Evolutionary conservation across 2,888 invertebrate genomes (phyloP).

Genomic region (Microctonus aethiopoides): DNA sequence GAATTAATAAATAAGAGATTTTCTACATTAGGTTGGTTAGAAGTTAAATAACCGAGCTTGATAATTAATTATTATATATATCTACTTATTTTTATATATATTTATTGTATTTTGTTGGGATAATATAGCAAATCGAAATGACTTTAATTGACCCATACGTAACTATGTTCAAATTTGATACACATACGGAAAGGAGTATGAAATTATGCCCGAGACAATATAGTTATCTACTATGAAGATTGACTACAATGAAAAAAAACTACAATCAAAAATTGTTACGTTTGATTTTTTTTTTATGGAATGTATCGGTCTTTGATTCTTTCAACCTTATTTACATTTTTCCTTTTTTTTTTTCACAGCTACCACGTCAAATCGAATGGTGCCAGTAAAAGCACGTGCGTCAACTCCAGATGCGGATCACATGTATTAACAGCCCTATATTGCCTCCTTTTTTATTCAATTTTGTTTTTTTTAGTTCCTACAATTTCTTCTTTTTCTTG

Average conservation of each 20-base stretch:
- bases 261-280: too few species aligned
- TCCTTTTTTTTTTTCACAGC: background rate
- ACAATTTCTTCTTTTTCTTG: background rate
- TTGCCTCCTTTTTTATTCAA: background rate
- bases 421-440: constrained; percentile 36
- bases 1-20: background rate
- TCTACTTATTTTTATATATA: too few species aligned
- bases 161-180: too few species aligned
- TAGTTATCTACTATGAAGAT: background rate
- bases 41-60: background rate
- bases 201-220: too few species aligned
- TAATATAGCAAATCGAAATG: background rate
- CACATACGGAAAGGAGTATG: too few species aligned
- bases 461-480: background rate
- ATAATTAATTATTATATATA: background rate
- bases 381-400: constrained; percentile 36
- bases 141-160: background rate
- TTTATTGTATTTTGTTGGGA: too few species aligned
- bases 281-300: background rate
- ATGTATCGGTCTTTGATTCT: background rate
- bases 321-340: background rate
- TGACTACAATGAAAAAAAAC: too few species aligned
- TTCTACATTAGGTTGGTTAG: background rate
- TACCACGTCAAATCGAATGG: constrained; percentile 22
- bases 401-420: constrained; percentile 41